A percentile compares a stretch with the other conserved stretches of the same genome.
Evolutionary conservation across 37 sponge, comb jelly and placozoan species (phyloP).

Genomic region (Corticium candelabrum): DNA sequence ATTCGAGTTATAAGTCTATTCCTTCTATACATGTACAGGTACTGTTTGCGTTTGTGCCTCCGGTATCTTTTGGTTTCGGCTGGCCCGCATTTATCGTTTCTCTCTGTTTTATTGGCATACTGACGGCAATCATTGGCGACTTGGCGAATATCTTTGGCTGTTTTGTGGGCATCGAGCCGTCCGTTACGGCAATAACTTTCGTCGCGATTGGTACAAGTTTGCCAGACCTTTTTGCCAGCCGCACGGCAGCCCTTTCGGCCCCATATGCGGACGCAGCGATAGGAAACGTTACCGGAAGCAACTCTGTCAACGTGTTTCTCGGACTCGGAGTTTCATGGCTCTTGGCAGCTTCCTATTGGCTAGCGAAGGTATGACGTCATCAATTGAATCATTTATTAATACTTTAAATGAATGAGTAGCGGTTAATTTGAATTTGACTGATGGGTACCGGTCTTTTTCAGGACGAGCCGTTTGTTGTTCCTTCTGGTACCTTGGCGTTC

Average conservation of each 20-base stretch:
- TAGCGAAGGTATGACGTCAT: background rate
- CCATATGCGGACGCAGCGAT: slow-evolving; percentile 39
- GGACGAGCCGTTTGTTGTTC: slow-evolving; percentile 15
- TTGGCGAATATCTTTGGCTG: slow-evolving; percentile 36
- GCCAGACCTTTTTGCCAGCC: slow-evolving; percentile 45
- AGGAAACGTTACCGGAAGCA: slow-evolving; percentile 53
- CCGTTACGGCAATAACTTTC: slow-evolving; percentile 45
- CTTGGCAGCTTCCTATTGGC: background rate
- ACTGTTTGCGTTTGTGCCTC: slow-evolving; percentile 23
- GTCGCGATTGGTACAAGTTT: slow-evolving; percentile 50
- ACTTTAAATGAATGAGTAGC: too few relatives aligned
- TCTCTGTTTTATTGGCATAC: slow-evolving; percentile 31
- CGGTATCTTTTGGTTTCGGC: slow-evolving; percentile 10
- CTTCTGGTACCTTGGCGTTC: slow-evolving; percentile 17
- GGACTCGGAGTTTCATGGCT: slow-evolving; percentile 47
- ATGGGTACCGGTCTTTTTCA: too few relatives aligned
- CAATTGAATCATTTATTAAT: background rate
- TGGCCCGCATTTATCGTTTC: slow-evolving; percentile 43
- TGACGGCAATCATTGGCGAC: slow-evolving; percentile 47
- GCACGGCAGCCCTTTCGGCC: slow-evolving; percentile 35
- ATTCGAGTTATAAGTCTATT: background rate
- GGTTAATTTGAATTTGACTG: too few relatives aligned
- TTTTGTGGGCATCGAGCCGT: slow-evolving; percentile 16
- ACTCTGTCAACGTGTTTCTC: slow-evolving; percentile 50
- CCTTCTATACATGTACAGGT: background rate